A percentile compares a stretch with the other conserved stretches of the same genome.
Conservation (phyloP, 1,140 invertebrate species). For the Zaprionus tsacasi region DNA sequence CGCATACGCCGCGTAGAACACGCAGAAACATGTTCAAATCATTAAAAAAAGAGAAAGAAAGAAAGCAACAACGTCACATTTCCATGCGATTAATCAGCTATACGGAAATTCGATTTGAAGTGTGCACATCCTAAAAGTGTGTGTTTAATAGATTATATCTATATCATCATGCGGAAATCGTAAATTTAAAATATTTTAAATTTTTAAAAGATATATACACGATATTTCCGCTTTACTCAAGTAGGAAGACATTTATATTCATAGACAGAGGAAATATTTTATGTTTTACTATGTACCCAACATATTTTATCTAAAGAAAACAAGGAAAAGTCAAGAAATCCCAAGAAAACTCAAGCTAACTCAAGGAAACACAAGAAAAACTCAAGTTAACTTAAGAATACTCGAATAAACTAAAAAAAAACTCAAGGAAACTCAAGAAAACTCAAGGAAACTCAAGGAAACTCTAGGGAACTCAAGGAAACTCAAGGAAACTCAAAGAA, state of each 20-base stretch:
- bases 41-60: neutral
- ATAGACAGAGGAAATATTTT: neutral
- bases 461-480: no score
- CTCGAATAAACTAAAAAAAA: neutral
- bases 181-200: neutral
- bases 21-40: slow-evolving; percentile 7
- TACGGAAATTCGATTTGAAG: neutral
- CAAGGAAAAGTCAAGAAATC: no score
- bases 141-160: neutral
- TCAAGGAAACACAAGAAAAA: neutral
- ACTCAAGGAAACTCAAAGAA: neutral
- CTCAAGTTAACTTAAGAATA: neutral
- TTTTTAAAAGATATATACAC: neutral
- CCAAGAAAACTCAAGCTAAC: no score
- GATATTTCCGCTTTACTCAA: neutral
- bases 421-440: neutral
- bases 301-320: no score
- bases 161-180: neutral
- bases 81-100: neutral
- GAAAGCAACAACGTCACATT: neutral
- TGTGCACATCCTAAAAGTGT: neutral
- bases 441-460: no score
- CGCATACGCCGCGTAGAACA: slow-evolving; percentile 55
- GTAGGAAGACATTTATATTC: neutral
- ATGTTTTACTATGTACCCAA: no score